Evolutionary conservation across 2,797 vertebrate species (phyloP), one percentile per base, ranked within the genome.

Genomic region (Zenarchopterus dispar): DNA sequence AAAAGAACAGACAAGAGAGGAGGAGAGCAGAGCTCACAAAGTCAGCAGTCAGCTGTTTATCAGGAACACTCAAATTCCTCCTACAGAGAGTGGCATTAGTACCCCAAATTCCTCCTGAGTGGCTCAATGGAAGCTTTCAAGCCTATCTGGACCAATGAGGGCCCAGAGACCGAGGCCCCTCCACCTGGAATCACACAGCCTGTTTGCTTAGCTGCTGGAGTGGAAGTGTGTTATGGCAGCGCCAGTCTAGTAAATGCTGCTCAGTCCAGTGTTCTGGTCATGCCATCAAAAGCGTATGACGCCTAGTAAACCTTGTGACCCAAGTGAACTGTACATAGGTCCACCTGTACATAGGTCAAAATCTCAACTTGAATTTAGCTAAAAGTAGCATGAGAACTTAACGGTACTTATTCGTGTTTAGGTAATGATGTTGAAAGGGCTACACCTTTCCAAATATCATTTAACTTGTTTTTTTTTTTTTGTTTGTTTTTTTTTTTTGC

Each of bases 181-280:
- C 82, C 76, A 46, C 73, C 78, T 85, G 81, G 75, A 87, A 85
- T 73, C 33, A 22, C 84, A 70, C 57, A 23, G 81, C 39, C 50
- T 92, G 92, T 94, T 94, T 94, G 80, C 88, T 87, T 92, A 94
- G 92, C 89, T 89, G 89, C 77, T 65, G 58, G 68, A 78, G 67
- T 86, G 80, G 67, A 86, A 87, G 85, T 83, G 73, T 63, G 59
- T 43, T 39, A 61, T 46, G 62, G 77, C 58, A 77, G 65, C 70
- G 66, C 52, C 72, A 73, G 52, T 71, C 53, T 26, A 52, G 41
- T n/a, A 61, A 62, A 72, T 53, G 64, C 67, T 58, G 70, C 47
- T 58, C 57, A 43, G 31, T 61, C 15, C 0, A 52, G 50, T 23
- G 36, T 70, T 58, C 52, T 18, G 53, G 57, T 16, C 49, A n/a